These are phyloP conservation scores for Lithosia quadra DNA, from an alignment of 2,888 invertebrate genomes.

Conservation along the genomic window DNA sequence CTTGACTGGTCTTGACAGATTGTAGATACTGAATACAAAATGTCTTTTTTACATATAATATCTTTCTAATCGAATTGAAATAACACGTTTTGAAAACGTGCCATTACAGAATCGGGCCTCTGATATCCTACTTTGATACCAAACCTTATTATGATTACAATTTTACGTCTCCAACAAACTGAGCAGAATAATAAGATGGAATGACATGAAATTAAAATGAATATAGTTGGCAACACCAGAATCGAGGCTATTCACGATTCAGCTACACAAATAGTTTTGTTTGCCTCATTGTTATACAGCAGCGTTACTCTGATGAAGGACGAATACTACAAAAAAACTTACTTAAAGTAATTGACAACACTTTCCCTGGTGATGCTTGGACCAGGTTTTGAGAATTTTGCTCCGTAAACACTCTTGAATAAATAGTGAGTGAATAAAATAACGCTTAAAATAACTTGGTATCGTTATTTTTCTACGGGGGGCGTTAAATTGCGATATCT, in stretches of 20 bases:
- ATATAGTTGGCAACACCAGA: slow-evolving; percentile 6
- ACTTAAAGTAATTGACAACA: slow-evolving; percentile 15
- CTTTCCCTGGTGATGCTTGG: neutral
- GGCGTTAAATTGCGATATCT: no score
- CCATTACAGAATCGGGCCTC: no score
- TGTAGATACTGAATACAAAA: no score
- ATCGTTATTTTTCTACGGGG: no score
- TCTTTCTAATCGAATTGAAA: no score
- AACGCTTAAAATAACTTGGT: neutral
- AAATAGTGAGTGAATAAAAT: neutral
- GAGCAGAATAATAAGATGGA: slow-evolving; percentile 18
- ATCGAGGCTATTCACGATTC: slow-evolving; percentile 13
- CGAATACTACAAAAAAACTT: slow-evolving; percentile 7
- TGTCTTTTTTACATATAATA: no score
- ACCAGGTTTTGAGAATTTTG: neutral
- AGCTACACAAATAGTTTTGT: slow-evolving; percentile 17
- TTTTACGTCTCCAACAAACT: neutral
- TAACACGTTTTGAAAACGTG: no score
- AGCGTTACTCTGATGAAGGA: neutral
- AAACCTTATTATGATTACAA: neutral
- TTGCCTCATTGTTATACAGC: slow-evolving; percentile 20
- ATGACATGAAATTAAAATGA: slow-evolving; percentile 10
- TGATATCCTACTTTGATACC: no score
- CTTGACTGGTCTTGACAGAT: no score
- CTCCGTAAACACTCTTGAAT: neutral